Conservation (phyloP, 2,888 invertebrate genomes). For the Lepidocyrtinus sp. region DNA sequence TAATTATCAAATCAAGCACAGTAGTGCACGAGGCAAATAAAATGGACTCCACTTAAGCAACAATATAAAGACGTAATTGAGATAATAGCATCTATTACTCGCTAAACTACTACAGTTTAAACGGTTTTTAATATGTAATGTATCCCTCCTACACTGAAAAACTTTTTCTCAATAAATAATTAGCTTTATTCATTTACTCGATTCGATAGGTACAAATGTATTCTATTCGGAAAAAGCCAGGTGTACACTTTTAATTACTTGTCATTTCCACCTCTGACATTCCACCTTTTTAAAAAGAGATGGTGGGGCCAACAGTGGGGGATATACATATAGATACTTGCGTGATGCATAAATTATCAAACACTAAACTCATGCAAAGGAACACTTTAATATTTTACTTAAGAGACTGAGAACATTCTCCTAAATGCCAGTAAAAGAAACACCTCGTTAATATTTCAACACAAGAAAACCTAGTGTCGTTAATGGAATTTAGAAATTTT, state of each 20-base stretch:
- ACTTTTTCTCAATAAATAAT: neutral
- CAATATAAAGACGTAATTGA: neutral
- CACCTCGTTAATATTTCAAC: too few relatives aligned
- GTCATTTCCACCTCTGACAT: conserved; percentile 11
- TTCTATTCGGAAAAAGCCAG: conserved; percentile 27
- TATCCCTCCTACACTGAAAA: neutral
- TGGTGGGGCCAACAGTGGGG: neutral
- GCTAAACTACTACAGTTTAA: too few relatives aligned
- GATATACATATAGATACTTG: too few relatives aligned
- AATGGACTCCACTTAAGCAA: neutral
- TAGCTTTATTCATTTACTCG: conserved; percentile 11
- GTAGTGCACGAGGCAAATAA: too few relatives aligned
- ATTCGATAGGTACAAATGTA: neutral
- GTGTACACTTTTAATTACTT: conserved; percentile 50
- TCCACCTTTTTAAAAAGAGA: neutral
- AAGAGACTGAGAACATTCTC: too few relatives aligned
- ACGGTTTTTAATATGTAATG: too few relatives aligned
- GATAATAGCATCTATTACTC: neutral
- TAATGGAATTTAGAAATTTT: too few relatives aligned
- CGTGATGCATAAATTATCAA: neutral
- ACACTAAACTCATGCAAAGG: neutral
- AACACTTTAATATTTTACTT: too few relatives aligned
- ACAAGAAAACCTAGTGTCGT: too few relatives aligned
- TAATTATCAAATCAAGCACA: neutral
- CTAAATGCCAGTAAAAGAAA: too few relatives aligned